Percentiles rank a stretch among this genome's conserved stretches.
These are phyloP conservation scores for Oxytorus armatus DNA, from an alignment of 2,888 invertebrate genomes.

Conservation along the genomic window DNA sequence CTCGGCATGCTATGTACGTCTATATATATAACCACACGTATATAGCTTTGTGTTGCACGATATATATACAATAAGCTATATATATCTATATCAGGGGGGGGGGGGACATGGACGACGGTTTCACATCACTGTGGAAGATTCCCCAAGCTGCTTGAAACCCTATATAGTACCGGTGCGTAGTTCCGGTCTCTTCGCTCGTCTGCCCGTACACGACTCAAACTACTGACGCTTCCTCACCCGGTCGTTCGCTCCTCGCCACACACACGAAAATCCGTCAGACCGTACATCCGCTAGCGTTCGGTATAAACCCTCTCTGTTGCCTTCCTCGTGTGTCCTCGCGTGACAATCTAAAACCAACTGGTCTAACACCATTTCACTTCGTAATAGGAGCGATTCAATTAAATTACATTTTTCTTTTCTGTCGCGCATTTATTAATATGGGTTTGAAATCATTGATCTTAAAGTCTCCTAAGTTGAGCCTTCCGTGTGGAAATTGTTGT, in stretches of 20 bases:
- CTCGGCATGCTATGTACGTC: slow-evolving; percentile 2
- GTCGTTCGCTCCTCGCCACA: slow-evolving; percentile 14
- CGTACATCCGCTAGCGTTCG: slow-evolving; percentile 42
- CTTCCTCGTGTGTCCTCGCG: slow-evolving; percentile 34
- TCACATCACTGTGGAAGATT: slow-evolving; percentile 55
- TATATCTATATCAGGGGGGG: no score
- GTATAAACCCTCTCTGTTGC: neutral
- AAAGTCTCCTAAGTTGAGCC: no score
- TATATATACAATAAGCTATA: slow-evolving; percentile 25
- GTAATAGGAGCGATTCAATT: slow-evolving; percentile 11
- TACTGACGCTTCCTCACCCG: slow-evolving; percentile 50
- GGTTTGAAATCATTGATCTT: no score
- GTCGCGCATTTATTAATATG: no score
- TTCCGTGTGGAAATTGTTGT: no score
- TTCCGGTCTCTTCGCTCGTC: slow-evolving; percentile 25
- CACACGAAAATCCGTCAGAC: slow-evolving; percentile 58
- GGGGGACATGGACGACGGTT: slow-evolving; percentile 44
- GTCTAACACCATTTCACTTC: slow-evolving; percentile 32
- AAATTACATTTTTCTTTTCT: neutral
- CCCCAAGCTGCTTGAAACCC: slow-evolving; percentile 49
- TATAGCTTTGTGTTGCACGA: slow-evolving; percentile 6
- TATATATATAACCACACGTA: slow-evolving; percentile 14
- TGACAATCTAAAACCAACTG: slow-evolving; percentile 56
- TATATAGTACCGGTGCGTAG: slow-evolving; percentile 11
- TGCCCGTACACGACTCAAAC: slow-evolving; percentile 51